Base-by-base conservation (phyloP, 2,113 vertebrate species). In the Pseudopodoces humilis region DNA sequence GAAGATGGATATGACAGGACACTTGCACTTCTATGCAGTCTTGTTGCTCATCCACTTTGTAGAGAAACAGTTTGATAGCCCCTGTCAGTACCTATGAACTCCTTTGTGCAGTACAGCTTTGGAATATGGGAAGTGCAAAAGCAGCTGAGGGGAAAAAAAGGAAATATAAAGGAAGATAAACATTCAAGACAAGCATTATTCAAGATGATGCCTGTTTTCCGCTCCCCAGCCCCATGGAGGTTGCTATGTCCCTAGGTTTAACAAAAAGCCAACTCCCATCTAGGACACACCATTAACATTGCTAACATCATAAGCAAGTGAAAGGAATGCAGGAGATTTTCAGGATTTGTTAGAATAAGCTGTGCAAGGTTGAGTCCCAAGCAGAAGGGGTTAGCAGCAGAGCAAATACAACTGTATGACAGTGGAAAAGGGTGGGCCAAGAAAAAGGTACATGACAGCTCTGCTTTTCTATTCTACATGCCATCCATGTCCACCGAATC, bases 1-100 rank as follows among this genome's bases (percentile, higher is more conserved):
- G 18, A 87, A 79, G 78, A 87, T 28, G 17, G 17, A 14, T 94
- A 72, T 92, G 90, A 96, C 49, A 90, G 53, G 83, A 94, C 60
- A 91, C 13, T 87, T 88, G 84, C 74, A 91, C 49, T 58, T 96
- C 83, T 52, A 4, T 41, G 47, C 44, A 77, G 78, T 25, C 91
- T 90, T 85, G 83, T 53, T 94, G 76, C 39, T 64, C 18, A n/a
- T 84, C 86, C 87, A 68, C 31, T 85, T 87, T 22, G 9, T n/a
- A 67, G 12, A 27, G 37, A 76, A 75, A 64, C 25, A 33, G 37
- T 72, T 79, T 76, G 43, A 82, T 77, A 63, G 47, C 28, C 13
- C 11, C 56, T 56, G 33, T 49, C 64, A 39, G 62, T 25, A 16
- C 37, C n/a, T 30, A 50, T 46, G n/a, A 31, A 25, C 13, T 74